Base-by-base conservation (phyloP, 2,797 vertebrate genomes). In the Coreius guichenoti region DNA sequence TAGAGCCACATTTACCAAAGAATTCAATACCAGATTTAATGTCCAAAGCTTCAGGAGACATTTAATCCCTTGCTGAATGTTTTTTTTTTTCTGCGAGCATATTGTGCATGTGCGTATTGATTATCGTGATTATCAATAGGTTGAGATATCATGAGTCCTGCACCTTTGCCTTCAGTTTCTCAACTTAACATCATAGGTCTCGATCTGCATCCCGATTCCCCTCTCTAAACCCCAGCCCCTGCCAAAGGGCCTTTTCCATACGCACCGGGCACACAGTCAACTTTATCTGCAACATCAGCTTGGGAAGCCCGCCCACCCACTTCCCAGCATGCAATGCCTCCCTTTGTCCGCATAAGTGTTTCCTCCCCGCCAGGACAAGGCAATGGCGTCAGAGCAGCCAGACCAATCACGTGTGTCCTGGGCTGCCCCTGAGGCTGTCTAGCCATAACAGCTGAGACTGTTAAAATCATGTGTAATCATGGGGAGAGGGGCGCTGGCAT, bases 401-500 rank as follows among this genome's bases (percentile, higher is more conserved):
- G 92, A 87, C 19, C 80, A 80, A 82, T 87, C 88, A 89, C 89
- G 90, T 91, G 91, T 87, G 90, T 72, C 82, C 77, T 31, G 82
- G 73, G 89, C 43, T 74, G 54, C 78, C 86, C 89, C 80, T 91
- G 90, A 91, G 74, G 89, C 89, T 47, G 92, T 94, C 92, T 92
- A 91, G 92, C 90, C 93, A 90, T 89, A 90, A 90, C 91, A 93
- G 91, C 91, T 91, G 90, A 93, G 91, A 89, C 91, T 91, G 91
- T 90, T 91, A 90, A 92, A 92, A 91, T 91, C 92, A 93, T 86
- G 87, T 81, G 92, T 90, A 90, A 94, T 94, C 93, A 93, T 92
- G 91, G 80, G 9, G 43, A 77, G 54, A 89, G 79, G 31, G 76
- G 84, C 1, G 67, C 84, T 82, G 85, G 88, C 87, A 88, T 83